phyloP scores from a whole-genome alignment of 2,797 vertebrate genomes.

The Cryptoblepharus egeriae region DNA sequence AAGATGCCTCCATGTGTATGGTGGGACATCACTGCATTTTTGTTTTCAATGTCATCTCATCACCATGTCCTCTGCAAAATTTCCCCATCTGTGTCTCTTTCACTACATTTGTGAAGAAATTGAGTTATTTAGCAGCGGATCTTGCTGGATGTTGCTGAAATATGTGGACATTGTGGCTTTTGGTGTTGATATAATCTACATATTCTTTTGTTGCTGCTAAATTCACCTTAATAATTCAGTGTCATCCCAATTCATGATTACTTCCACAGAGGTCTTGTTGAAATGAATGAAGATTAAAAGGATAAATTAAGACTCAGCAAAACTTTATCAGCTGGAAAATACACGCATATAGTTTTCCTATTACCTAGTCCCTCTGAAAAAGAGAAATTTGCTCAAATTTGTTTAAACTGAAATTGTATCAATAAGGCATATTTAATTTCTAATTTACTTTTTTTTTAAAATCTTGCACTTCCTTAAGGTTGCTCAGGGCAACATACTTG shows the following conservation, averaged over 20 bases:
- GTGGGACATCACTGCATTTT: slow-evolving; percentile 72
- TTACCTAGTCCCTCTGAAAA: neutral
- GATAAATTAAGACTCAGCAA: neutral
- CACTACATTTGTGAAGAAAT: slow-evolving; percentile 46
- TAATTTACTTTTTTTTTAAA: neutral
- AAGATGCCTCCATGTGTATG: slow-evolving; percentile 75
- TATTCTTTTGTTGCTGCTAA: slow-evolving; percentile 14
- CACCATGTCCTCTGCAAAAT: slow-evolving; percentile 53
- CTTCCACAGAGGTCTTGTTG: neutral
- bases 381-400: neutral
- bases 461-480: too few relatives aligned
- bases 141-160: slow-evolving; percentile 56
- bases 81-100: slow-evolving; percentile 48
- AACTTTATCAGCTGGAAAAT: neutral
- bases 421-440: neutral
- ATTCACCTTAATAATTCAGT: neutral
- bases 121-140: slow-evolving; percentile 51
- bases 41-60: slow-evolving; percentile 70
- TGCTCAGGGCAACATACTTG: neutral
- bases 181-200: slow-evolving; percentile 41
- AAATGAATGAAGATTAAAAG: neutral
- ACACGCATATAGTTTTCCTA: neutral
- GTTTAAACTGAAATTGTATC: neutral
- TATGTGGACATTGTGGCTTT: slow-evolving; percentile 43
- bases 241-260: neutral